Conservation (phyloP, 2,888 invertebrate genomes). For the Dryomyza anilis region DNA sequence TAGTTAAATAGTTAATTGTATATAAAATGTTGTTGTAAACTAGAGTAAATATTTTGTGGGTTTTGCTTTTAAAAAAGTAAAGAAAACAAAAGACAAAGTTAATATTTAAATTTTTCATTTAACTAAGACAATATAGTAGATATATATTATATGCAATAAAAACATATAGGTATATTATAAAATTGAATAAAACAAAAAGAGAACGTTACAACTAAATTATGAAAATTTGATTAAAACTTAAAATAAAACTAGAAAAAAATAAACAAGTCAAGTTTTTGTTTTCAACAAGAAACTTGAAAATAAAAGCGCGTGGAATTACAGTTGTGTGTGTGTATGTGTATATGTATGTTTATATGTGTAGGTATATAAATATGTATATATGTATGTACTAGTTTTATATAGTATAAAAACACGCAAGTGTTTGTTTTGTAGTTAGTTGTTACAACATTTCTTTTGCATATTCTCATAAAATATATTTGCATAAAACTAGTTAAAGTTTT, state of each 20-base stretch:
- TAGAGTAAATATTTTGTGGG: not conserved
- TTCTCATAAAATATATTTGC: no score
- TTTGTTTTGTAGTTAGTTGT: not conserved
- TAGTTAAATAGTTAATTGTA: no score
- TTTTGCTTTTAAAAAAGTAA: constrained; percentile 6
- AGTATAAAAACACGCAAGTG: not conserved
- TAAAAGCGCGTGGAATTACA: constrained; percentile 42
- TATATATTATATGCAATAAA: no score
- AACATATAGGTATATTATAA: no score
- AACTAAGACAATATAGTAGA: no score
- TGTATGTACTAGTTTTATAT: not conserved
- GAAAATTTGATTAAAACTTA: constrained; percentile 38
- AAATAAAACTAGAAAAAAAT: constrained; percentile 35
- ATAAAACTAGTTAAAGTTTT: no score
- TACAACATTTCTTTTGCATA: no score
- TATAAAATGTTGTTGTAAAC: not conserved
- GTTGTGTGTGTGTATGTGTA: constrained; percentile 27
- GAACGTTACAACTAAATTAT: constrained; percentile 10
- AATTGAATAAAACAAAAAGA: not conserved
- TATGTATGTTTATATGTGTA: constrained; percentile 1
- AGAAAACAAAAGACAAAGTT: not conserved
- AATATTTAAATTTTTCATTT: no score
- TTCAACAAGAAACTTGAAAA: constrained; percentile 29
- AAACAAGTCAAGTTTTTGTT: constrained; percentile 25
- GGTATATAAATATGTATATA: constrained; percentile 3